phyloP scores from a whole-genome alignment of 92 coral and sea anemone genomes.

The Siderastrea siderea region DNA sequence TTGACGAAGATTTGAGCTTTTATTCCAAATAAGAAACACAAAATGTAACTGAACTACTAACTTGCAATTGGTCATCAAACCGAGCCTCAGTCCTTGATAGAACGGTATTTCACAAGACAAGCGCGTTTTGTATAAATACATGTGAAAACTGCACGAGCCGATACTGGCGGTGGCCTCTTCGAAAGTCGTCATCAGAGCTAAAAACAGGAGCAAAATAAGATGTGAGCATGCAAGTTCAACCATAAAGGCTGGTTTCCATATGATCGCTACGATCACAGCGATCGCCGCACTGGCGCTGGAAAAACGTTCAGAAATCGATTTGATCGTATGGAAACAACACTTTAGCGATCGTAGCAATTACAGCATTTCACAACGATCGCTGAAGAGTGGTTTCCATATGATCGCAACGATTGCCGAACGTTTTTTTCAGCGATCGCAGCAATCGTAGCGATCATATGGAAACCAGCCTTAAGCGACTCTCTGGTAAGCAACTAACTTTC shows the following conservation, averaged over 20 bases:
- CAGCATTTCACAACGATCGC: no score
- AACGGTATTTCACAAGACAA: conserved; percentile 40
- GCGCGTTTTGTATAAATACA: conserved; percentile 44
- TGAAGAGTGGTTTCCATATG: no score
- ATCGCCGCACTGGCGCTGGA: no score
- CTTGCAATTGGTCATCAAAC: conserved; percentile 30
- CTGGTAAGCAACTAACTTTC: no score
- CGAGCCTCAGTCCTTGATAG: conserved; percentile 28
- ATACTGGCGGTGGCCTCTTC: not conserved
- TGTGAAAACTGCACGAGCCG: conserved; percentile 41
- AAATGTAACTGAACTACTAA: not conserved
- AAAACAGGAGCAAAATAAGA: not conserved
- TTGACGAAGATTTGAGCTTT: not conserved
- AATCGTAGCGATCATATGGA: no score
- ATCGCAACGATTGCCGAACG: no score
- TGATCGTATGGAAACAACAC: no score
- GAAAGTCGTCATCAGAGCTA: not conserved
- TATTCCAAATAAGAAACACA: not conserved
- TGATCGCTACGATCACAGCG: not conserved
- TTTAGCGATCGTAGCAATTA: no score
- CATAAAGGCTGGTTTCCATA: not conserved
- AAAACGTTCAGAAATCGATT: no score
- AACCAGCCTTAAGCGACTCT: no score
- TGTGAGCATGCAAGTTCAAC: not conserved
- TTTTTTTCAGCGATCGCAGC: no score